A percentile compares a stretch with the other conserved stretches of the same genome.
phyloP scores from a whole-genome alignment of 2,797 vertebrate genomes.

The Acanthurus tractus region DNA sequence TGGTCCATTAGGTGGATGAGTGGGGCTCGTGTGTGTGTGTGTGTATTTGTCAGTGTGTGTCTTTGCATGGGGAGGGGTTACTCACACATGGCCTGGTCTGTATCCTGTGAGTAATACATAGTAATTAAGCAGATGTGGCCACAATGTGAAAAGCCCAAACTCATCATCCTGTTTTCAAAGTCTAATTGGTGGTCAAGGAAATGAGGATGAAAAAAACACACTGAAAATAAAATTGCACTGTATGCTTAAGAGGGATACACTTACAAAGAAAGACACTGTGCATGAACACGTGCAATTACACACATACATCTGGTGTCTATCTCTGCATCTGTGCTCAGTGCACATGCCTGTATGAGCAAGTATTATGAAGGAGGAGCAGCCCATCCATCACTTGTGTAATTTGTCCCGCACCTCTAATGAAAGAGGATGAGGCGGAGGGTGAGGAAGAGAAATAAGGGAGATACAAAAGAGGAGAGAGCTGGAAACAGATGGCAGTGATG shows the following conservation, averaged over 20 bases:
- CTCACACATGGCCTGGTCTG: slow-evolving; percentile 12
- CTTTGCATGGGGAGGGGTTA: neutral
- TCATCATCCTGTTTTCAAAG: slow-evolving; percentile 42
- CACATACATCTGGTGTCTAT: slow-evolving; percentile 22
- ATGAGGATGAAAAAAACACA: slow-evolving; percentile 18
- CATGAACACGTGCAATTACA: slow-evolving; percentile 2
- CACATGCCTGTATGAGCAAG: slow-evolving; percentile 14
- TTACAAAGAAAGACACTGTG: slow-evolving; percentile 7
- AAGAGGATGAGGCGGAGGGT: slow-evolving; percentile 8
- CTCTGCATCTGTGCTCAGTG: slow-evolving; percentile 15
- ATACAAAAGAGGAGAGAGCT: slow-evolving; percentile 17
- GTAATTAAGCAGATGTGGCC: slow-evolving; percentile 70
- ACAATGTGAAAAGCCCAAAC: slow-evolving; percentile 52
- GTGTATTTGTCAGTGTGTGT: slow-evolving; percentile 35
- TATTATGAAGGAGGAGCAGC: slow-evolving; percentile 29
- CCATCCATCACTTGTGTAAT: slow-evolving; percentile 58
- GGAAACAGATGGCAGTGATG: neutral
- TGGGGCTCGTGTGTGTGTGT: slow-evolving; percentile 43
- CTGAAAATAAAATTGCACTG: neutral
- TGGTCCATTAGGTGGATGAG: slow-evolving; percentile 79
- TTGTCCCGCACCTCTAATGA: slow-evolving; percentile 48
- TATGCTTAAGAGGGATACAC: slow-evolving; percentile 33
- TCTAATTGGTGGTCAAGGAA: slow-evolving; percentile 54
- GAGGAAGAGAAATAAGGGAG: slow-evolving; percentile 16
- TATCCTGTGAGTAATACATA: slow-evolving; percentile 60